Conservation (phyloP, 2,888 invertebrate genomes). For the Ophraella communa region DNA sequence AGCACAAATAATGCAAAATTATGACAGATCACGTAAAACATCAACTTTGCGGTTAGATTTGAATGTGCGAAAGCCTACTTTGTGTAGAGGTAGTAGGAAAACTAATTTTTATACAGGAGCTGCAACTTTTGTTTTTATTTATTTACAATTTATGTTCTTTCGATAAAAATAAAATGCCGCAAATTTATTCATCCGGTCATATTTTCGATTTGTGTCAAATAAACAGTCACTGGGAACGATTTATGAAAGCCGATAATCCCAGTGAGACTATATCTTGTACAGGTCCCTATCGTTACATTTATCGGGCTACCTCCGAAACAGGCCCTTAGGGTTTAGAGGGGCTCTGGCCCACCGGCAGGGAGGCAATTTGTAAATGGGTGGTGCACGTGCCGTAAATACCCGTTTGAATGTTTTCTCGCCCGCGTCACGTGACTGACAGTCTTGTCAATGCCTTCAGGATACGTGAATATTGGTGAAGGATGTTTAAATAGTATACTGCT, state of each 20-base stretch:
- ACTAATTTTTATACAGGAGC: too few species aligned
- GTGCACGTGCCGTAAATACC: conserved; percentile 58
- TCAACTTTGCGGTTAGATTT: too few species aligned
- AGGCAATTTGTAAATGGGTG: conserved; percentile 60
- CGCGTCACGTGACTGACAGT: conserved; percentile 53
- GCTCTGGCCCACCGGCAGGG: conserved; percentile 52
- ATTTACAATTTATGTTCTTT: too few species aligned
- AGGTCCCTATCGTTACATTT: neutral
- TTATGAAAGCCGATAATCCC: conserved; percentile 16
- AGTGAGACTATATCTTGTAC: neutral
- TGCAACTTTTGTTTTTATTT: too few species aligned
- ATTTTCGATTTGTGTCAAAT: conserved; percentile 15
- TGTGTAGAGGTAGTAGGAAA: too few species aligned
- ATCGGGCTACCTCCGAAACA: neutral
- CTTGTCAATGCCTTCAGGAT: conserved; percentile 27
- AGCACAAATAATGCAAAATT: too few species aligned
- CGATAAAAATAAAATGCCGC: neutral
- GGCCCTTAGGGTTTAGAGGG: conserved; percentile 27
- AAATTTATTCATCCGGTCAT: neutral
- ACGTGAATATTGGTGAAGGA: neutral
- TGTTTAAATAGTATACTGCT: conserved; percentile 19
- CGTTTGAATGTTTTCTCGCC: conserved; percentile 60
- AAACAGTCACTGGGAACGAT: neutral
- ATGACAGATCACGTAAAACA: too few species aligned
- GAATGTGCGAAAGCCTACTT: too few species aligned